Conservation (phyloP, 2,888 invertebrate genomes). For the Rotaria sp. region DNA sequence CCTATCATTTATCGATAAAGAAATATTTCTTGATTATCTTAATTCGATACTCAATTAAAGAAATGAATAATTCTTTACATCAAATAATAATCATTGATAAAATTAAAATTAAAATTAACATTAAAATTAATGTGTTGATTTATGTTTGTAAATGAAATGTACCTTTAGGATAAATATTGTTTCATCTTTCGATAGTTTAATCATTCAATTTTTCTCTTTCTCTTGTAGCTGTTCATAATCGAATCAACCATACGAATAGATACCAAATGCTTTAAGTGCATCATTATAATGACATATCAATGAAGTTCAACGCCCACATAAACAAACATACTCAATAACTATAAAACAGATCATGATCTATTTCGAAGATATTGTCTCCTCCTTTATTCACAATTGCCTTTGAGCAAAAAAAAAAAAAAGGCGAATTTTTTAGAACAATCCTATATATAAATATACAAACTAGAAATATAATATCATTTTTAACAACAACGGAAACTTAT, state of each 20-base stretch:
- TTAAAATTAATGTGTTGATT: neutral
- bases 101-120: neutral
- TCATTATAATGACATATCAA: constrained; percentile 12
- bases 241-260: neutral
- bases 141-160: neutral
- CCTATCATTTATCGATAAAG: neutral
- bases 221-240: neutral
- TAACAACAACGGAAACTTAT: neutral
- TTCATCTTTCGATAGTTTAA: neutral
- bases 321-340: neutral
- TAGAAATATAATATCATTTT: neutral
- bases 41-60: neutral
- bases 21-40: neutral
- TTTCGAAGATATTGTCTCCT: neutral
- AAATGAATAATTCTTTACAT: neutral
- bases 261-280: neutral
- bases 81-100: neutral
- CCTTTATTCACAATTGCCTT: neutral
- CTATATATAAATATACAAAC: neutral
- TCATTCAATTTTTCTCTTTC: neutral
- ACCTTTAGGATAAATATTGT: neutral
- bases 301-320: neutral
- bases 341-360: neutral
- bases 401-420: too few species aligned
- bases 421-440: too few species aligned